A percentile compares a stretch with the other conserved stretches of the same genome.
Conservation (phyloP, 2,888 invertebrate genomes). For the Galeopsomyia nigrocyanea region DNA sequence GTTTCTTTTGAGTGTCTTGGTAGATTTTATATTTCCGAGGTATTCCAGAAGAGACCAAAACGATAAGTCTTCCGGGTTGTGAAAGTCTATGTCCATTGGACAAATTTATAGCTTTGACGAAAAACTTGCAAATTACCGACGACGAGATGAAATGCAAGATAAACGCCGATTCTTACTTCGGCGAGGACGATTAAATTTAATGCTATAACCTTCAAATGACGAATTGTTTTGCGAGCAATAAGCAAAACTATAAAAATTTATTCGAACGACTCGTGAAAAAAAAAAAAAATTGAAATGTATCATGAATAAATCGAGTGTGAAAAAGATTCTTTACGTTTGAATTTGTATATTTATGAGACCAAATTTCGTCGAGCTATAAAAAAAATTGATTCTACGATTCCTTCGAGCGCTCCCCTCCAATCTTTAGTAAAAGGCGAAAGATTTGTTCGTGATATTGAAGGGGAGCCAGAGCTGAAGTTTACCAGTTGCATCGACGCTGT, state of each 20-base stretch:
- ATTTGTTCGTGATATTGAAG: conserved; percentile 60
- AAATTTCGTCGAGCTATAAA: too few species aligned
- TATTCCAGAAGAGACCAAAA: conserved; percentile 66
- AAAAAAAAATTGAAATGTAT: too few species aligned
- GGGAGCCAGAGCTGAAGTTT: too few species aligned
- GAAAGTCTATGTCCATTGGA: conserved; percentile 70
- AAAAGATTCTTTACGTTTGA: too few species aligned
- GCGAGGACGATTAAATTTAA: background rate
- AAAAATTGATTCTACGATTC: too few species aligned
- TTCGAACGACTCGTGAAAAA: too few species aligned
- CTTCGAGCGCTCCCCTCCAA: conserved; percentile 64
- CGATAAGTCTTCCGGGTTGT: conserved; percentile 71
- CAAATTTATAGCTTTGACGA: conserved; percentile 69
- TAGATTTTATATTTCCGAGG: conserved; percentile 50
- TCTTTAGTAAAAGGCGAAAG: conserved; percentile 70
- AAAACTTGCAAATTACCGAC: conserved; percentile 68
- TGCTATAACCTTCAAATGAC: background rate
- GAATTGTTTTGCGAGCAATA: too few species aligned
- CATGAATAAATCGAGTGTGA: too few species aligned
- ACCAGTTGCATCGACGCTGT: too few species aligned
- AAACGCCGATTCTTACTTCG: conserved; percentile 22
- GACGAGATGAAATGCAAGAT: conserved; percentile 58
- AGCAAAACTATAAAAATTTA: too few species aligned
- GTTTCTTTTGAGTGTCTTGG: too few species aligned
- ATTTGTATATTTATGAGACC: too few species aligned